A percentile compares a stretch with the other conserved stretches of the same genome.
phyloP scores from a whole-genome alignment of 2,113 vertebrate species.

The Corythoichthys haematopterus region DNA sequence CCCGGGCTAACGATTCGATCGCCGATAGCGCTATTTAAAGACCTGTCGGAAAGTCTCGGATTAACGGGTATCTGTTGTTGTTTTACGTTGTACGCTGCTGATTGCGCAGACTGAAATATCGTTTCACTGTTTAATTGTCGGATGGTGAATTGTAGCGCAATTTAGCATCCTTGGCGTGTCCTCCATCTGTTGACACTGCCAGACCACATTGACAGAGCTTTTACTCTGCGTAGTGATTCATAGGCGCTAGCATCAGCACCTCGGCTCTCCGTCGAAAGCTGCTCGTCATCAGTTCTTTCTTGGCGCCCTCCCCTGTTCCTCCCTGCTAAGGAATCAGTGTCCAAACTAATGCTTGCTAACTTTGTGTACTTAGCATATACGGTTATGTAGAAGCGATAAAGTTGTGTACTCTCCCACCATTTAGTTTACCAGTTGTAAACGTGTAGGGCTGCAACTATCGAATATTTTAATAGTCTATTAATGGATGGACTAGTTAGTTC shows the following conservation, averaged over 20 bases:
- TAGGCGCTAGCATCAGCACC: slow-evolving; percentile 42
- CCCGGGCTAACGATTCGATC: slow-evolving; percentile 4
- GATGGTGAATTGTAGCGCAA: slow-evolving; percentile 6
- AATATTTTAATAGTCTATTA: no score
- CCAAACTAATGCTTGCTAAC: no score
- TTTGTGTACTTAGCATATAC: no score
- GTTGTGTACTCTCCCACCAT: no score
- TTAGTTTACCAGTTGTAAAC: no score
- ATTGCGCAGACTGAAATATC: neutral
- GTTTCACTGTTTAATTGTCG: neutral
- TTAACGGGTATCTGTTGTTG: neutral
- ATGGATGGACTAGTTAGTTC: no score
- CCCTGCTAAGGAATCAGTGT: neutral
- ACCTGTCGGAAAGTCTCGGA: slow-evolving; percentile 11
- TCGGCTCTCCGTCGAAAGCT: slow-evolving; percentile 28
- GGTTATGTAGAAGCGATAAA: no score
- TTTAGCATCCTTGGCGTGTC: slow-evolving; percentile 25
- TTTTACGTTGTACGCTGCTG: neutral
- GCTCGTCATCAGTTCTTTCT: slow-evolving; percentile 44
- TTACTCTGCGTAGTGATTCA: slow-evolving; percentile 16
- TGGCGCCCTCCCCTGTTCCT: neutral
- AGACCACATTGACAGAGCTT: slow-evolving; percentile 3
- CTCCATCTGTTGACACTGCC: slow-evolving; percentile 4
- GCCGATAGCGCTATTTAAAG: slow-evolving; percentile 39
- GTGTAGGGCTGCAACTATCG: no score